Evolutionary conservation across 2,888 invertebrate genomes (phyloP).

Genomic region (Epinotia demarniana): DNA sequence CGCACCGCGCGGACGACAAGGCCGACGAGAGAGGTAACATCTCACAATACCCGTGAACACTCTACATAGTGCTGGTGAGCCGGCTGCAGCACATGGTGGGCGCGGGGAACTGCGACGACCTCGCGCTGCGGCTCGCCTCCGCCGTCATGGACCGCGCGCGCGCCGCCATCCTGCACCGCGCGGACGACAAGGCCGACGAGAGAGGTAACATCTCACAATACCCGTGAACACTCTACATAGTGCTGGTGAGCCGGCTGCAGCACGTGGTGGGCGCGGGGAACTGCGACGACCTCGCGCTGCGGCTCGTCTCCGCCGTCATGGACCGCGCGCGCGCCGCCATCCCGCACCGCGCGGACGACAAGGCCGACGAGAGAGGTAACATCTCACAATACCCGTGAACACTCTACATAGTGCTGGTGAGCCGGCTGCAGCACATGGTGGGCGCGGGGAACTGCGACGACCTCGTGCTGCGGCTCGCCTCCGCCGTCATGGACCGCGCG

Average conservation of each 20-base stretch:
- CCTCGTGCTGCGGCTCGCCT: slow-evolving; percentile 84
- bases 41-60: too few species aligned
- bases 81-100: slow-evolving; percentile 86
- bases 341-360: neutral
- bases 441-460: slow-evolving; percentile 86
- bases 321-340: slow-evolving; percentile 70
- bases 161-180: slow-evolving; percentile 42
- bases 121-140: slow-evolving; percentile 84
- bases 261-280: slow-evolving; percentile 85
- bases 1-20: neutral
- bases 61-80: slow-evolving; percentile 80
- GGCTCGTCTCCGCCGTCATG: slow-evolving; percentile 84
- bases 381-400: too few species aligned
- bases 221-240: slow-evolving; percentile 53
- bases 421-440: slow-evolving; percentile 86
- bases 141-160: slow-evolving; percentile 83
- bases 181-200: neutral
- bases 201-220: neutral
- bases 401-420: slow-evolving; percentile 77
- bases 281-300: slow-evolving; percentile 86
- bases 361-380: neutral
- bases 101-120: slow-evolving; percentile 85
- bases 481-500: slow-evolving; percentile 82
- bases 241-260: slow-evolving; percentile 85
- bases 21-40: neutral